Percentiles rank a stretch among this genome's conserved stretches.
These are phyloP conservation scores for Trachelus tabidus DNA, from an alignment of 2,888 invertebrate species.

Conservation along the genomic window DNA sequence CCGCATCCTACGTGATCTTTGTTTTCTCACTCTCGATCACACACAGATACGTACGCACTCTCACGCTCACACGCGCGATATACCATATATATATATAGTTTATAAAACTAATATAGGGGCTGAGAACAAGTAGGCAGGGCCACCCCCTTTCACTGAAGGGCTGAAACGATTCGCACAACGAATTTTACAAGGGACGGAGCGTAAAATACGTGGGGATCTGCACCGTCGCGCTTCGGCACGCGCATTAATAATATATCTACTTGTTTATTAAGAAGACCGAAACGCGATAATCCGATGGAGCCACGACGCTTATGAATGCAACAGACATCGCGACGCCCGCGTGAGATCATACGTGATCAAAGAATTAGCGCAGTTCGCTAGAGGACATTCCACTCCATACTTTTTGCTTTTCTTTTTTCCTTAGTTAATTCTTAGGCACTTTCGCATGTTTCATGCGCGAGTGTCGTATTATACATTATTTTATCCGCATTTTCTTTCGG, in stretches of 20 bases:
- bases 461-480: not conserved
- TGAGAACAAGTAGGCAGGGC: slow-evolving; percentile 58
- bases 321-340: not conserved
- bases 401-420: not conserved
- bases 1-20: not conserved
- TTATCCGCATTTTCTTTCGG: not conserved
- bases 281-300: not conserved
- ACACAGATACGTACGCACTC: not conserved
- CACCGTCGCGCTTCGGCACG: not conserved
- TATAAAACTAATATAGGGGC: slow-evolving; percentile 57
- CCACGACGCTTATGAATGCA: not conserved
- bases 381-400: not conserved
- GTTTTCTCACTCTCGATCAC: not conserved
- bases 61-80: not conserved
- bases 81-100: slow-evolving; percentile 40
- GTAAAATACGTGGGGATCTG: not conserved
- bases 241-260: not conserved
- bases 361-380: not conserved
- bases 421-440: not conserved
- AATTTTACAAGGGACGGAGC: slow-evolving; percentile 45
- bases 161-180: slow-evolving; percentile 7
- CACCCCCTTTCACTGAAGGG: slow-evolving; percentile 36
- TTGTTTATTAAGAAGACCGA: not conserved
- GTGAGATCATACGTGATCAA: not conserved
- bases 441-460: not conserved